A percentile compares a stretch with the other conserved stretches of the same genome.
Conservation (phyloP, 2,797 vertebrate genomes). For the Nyctalus aviator region DNA sequence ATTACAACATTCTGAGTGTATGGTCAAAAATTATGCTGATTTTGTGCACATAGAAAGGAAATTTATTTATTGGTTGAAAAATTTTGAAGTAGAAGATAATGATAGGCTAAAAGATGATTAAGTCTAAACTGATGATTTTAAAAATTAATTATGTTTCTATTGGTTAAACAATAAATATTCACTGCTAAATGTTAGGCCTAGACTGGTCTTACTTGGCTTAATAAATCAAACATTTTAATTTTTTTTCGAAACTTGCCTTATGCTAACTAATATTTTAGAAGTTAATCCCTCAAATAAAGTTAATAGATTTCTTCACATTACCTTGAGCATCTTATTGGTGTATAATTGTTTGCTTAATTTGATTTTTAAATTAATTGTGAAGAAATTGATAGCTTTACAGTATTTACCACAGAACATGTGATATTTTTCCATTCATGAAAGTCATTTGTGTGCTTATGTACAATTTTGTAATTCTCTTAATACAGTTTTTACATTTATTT, state of each 20-base stretch:
- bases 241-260: not conserved
- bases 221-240: not conserved
- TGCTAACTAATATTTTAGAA: not conserved
- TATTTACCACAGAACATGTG: not conserved
- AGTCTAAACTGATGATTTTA: not conserved
- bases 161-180: not conserved
- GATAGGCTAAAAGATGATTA: not conserved
- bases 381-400: not conserved
- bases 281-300: not conserved
- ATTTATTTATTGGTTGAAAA: constrained; percentile 31
- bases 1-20: not conserved
- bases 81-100: not conserved
- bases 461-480: not conserved
- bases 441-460: not conserved
- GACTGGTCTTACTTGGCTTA: not conserved
- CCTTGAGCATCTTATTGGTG: not conserved
- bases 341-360: not conserved
- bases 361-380: constrained; percentile 13
- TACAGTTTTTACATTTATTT: not conserved
- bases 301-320: constrained; percentile 19
- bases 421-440: constrained; percentile 29
- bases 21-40: not conserved
- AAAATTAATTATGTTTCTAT: not conserved
- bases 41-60: not conserved
- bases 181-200: not conserved